Base-by-base conservation (phyloP, 2,113 vertebrate species). In the Ahaetulla prasina region DNA sequence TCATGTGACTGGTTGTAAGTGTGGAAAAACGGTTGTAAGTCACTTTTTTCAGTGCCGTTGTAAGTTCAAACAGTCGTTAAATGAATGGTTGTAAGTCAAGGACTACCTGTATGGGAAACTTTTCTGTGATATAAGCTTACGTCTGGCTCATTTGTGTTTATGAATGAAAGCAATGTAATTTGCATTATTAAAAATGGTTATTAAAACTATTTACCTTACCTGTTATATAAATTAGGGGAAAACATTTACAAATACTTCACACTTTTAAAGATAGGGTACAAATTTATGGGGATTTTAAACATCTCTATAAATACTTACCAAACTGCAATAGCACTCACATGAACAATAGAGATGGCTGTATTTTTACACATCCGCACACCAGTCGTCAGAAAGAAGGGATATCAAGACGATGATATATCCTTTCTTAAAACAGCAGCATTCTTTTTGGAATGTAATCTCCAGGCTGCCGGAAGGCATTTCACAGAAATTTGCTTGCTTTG, bases 401-500 rank as follows among this genome's bases (percentile, higher is more conserved):
- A 90, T 93, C 94, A 87, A 30, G 93, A 94, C 91, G 94, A 10
- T 96, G 18, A 4, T 90, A 94, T 85, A 94, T 85, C 2, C 57
- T 6, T 92, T 95, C 54, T 39, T 95, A 91, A 54, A 45, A 39
- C 55, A 87, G 52, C 52, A 90, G 53, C 20, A 47, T 87, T 93
- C 93, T 87, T 45, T 91, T 14, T 45, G 93, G 91, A 93, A 94
- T 52, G 80, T 90, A 95, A 96, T 93, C 88, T 92, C 39, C 85
- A 63, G 85, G 16, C 3, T 43, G 55, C 53, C 93, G 91, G 90
- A 87, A 80, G 25, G 50, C 50, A 95, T 23, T 96, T 94, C 89
- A 93, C 30, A 93, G 52, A 94, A 95, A 96, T 96, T 54, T 97
- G 54, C 92, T 97, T 74, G 47, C 27, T 97, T 95, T 92, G 93